phyloP scores from a whole-genome alignment of 1,140 invertebrate species.

The Eurosta solidaginis region DNA sequence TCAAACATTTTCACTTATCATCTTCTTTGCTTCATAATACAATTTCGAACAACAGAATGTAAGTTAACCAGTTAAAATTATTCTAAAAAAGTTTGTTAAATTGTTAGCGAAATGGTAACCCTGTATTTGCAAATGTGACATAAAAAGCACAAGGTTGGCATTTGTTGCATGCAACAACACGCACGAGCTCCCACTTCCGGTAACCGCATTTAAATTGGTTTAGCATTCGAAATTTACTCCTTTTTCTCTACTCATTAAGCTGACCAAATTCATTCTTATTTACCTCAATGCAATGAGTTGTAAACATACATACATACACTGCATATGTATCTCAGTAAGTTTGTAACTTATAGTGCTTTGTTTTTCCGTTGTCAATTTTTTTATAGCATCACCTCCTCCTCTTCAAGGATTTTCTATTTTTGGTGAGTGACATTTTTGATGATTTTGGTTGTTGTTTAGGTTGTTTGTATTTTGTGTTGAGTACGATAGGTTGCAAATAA shows the following conservation, averaged over 20 bases:
- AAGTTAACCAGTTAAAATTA: too few species aligned
- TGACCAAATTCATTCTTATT: neutral
- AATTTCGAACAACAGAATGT: too few species aligned
- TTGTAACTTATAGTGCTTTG: neutral
- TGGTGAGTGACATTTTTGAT: neutral
- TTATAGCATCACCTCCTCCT: neutral
- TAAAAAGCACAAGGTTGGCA: slow-evolving; percentile 1
- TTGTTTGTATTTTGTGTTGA: neutral
- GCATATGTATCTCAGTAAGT: neutral
- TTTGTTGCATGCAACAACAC: slow-evolving; percentile 18
- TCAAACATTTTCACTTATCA: too few species aligned
- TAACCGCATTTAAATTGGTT: neutral
- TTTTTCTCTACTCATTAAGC: neutral
- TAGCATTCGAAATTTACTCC: neutral
- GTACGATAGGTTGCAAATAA: neutral
- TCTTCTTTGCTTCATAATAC: too few species aligned
- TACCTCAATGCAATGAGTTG: too few species aligned
- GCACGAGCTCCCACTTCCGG: neutral
- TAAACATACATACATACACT: too few species aligned
- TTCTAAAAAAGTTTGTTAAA: too few species aligned
- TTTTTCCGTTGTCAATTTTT: neutral
- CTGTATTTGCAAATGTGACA: neutral
- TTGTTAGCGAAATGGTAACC: neutral
- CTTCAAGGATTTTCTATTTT: neutral
- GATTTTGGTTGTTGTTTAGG: neutral